These are phyloP conservation scores for Drosophila micromelanica DNA, from an alignment of 1,140 invertebrate genomes.

Conservation along the genomic window DNA sequence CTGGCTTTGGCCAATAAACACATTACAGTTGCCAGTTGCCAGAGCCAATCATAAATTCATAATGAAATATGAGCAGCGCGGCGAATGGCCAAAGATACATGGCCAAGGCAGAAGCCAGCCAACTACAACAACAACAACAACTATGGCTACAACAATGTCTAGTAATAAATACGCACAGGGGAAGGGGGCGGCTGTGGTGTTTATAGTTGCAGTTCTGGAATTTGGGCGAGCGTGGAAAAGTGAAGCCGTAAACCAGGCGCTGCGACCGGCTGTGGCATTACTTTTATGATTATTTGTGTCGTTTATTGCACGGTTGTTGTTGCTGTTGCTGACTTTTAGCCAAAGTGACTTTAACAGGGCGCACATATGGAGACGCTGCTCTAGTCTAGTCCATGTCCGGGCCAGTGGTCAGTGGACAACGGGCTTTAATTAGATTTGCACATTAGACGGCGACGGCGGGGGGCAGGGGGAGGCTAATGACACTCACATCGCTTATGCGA, in stretches of 20 bases:
- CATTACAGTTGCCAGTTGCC: slow-evolving; percentile 57
- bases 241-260: slow-evolving; percentile 32
- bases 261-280: slow-evolving; percentile 64
- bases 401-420: slow-evolving; percentile 25
- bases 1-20: slow-evolving; percentile 72
- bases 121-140: neutral
- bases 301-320: slow-evolving; percentile 59
- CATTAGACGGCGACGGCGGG: slow-evolving; percentile 52
- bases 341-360: slow-evolving; percentile 50
- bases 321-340: slow-evolving; percentile 29
- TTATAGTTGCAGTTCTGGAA: slow-evolving; percentile 38
- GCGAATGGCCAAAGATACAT: slow-evolving; percentile 50
- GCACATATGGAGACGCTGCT: slow-evolving; percentile 49
- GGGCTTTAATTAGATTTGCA: slow-evolving; percentile 76
- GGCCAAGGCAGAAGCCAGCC: slow-evolving; percentile 32
- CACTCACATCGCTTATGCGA: slow-evolving; percentile 59
- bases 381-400: slow-evolving; percentile 42
- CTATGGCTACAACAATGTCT: slow-evolving; percentile 45
- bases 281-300: slow-evolving; percentile 82
- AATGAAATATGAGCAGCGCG: slow-evolving; percentile 64
- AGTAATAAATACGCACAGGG: slow-evolving; percentile 54
- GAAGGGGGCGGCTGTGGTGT: slow-evolving; percentile 25
- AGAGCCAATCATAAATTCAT: slow-evolving; percentile 77
- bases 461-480: slow-evolving; percentile 60
- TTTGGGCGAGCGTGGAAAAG: slow-evolving; percentile 38